Evolutionary conservation across 2,888 invertebrate genomes (phyloP).

Genomic region (Phorcus lineatus): DNA sequence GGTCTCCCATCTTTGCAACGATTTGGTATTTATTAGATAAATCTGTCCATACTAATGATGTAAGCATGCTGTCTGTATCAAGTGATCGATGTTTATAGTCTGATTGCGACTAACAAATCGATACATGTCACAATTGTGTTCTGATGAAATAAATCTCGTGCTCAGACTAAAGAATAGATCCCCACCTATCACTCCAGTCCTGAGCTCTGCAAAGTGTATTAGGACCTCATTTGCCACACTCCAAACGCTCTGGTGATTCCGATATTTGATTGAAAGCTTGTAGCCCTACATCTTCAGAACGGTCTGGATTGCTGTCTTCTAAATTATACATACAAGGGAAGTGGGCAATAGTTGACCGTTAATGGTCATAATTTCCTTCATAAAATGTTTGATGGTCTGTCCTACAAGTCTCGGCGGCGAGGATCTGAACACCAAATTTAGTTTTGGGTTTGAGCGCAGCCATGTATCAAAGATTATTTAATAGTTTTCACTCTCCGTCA

Average conservation of each 20-base stretch:
- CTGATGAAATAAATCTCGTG: no score
- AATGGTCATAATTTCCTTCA: not conserved
- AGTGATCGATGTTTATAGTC: no score
- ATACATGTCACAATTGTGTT: no score
- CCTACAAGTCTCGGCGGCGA: not conserved
- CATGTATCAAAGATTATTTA: conserved; percentile 1
- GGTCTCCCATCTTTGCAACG: no score
- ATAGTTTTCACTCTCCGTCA: not conserved
- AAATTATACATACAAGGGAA: conserved; percentile 3
- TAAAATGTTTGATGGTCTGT: not conserved
- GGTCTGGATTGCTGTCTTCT: not conserved
- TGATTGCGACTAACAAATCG: no score
- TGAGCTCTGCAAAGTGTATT: not conserved
- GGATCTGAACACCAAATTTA: not conserved
- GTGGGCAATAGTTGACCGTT: not conserved
- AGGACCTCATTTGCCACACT: not conserved
- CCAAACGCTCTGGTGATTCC: not conserved
- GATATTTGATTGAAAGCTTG: not conserved
- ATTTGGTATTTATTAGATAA: no score
- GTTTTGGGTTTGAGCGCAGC: not conserved
- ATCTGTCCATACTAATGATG: no score
- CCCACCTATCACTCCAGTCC: no score
- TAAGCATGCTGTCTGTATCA: no score
- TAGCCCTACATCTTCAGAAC: not conserved
- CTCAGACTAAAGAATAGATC: no score